phyloP scores from a whole-genome alignment of 2,888 invertebrate genomes.

The Tenthredo distinguenda region DNA sequence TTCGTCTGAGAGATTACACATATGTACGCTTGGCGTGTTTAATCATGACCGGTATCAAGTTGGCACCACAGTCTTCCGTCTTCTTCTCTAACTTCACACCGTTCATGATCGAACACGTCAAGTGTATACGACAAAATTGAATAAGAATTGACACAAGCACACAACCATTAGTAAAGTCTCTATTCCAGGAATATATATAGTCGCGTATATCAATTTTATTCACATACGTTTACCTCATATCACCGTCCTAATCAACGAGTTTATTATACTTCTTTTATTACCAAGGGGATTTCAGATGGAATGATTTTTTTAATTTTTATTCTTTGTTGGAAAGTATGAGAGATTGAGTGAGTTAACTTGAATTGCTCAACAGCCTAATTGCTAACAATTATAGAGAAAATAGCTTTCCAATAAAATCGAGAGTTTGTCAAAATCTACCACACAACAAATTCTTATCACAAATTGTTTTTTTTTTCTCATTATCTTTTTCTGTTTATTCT shows the following conservation, averaged over 20 bases:
- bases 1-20: not conserved
- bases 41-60: too few relatives aligned
- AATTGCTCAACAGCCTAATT: not conserved
- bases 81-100: too few relatives aligned
- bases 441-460: conserved; percentile 42
- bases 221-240: not conserved
- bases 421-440: conserved; percentile 30
- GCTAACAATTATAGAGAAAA: conserved; percentile 25
- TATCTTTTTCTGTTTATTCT: not conserved
- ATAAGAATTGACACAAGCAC: not conserved
- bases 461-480: not conserved
- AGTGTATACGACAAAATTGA: not conserved
- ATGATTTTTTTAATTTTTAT: not conserved
- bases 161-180: not conserved
- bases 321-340: not conserved
- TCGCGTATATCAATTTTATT: conserved; percentile 1
- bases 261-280: not conserved
- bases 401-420: conserved; percentile 13
- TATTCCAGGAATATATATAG: not conserved
- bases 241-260: not conserved
- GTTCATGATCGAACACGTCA: too few relatives aligned
- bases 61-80: too few relatives aligned
- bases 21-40: too few relatives aligned
- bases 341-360: not conserved
- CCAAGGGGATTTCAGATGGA: not conserved